A percentile compares a stretch with the other conserved stretches of the same genome.
phyloP scores from a whole-genome alignment of 2,113 vertebrate species.

The Apaloderma vittatum region DNA sequence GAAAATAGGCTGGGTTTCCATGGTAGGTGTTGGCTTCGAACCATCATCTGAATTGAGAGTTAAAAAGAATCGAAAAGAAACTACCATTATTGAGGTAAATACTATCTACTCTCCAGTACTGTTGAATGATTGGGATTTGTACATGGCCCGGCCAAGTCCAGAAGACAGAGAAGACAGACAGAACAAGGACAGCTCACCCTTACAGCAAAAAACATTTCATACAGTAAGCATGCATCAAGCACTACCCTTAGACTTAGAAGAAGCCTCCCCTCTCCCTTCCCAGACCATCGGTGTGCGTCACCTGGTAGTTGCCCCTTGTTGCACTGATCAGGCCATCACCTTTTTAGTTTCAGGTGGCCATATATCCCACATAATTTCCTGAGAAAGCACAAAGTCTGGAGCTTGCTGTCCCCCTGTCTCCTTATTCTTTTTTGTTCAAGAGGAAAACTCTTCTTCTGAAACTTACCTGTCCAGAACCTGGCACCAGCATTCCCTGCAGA shows the following conservation, averaged over 20 bases:
- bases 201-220: neutral
- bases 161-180: slow-evolving; percentile 54
- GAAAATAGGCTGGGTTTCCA: slow-evolving; percentile 90
- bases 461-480: slow-evolving; percentile 51
- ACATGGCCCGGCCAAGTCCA: slow-evolving; percentile 92
- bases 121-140: slow-evolving; percentile 99
- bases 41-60: slow-evolving; percentile 99
- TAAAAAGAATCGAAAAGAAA: slow-evolving; percentile 99
- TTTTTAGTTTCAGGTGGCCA: neutral
- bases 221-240: slow-evolving; percentile 2
- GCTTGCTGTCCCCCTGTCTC: neutral
- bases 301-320: neutral
- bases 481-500: slow-evolving; percentile 22
- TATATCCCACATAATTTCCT: neutral
- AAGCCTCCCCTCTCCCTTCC: neutral
- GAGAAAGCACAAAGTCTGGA: neutral
- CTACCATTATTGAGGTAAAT: slow-evolving; percentile 99
- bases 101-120: slow-evolving; percentile 99
- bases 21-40: slow-evolving; percentile 94
- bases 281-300: neutral
- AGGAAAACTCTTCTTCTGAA: neutral
- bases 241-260: neutral
- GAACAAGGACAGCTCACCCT: neutral
- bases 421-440: neutral
- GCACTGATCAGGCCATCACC: neutral